These are phyloP conservation scores for Gallinago solitaria DNA, from an alignment of 2,797 vertebrate genomes.

Conservation along the genomic window DNA sequence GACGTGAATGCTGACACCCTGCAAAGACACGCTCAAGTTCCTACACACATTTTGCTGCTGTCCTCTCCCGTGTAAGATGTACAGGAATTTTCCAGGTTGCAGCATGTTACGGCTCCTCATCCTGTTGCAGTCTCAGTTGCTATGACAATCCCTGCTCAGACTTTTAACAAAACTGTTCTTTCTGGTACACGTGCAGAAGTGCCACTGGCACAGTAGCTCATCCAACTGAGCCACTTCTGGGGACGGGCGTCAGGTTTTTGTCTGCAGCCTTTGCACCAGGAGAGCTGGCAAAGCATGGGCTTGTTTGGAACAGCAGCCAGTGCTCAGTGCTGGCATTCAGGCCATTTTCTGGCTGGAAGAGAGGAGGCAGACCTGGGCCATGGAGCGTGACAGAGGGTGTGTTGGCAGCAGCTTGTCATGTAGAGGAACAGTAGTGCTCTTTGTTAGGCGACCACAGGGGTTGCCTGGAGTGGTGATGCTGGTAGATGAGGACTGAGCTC, in stretches of 20 bases:
- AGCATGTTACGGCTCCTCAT: not conserved
- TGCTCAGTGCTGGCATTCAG: not conserved
- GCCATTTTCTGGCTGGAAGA: not conserved
- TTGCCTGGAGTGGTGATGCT: not conserved
- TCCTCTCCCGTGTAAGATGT: not conserved
- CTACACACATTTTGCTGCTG: not conserved
- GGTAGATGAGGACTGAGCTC: not conserved
- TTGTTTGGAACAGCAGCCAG: not conserved
- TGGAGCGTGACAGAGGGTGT: not conserved
- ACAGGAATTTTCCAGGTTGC: not conserved
- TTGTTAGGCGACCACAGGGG: not conserved
- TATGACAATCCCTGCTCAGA: slow-evolving; percentile 10
- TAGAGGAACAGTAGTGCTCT: not conserved
- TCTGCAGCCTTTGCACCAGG: not conserved
- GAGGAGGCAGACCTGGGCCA: not conserved
- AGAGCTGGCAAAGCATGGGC: not conserved
- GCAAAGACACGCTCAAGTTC: not conserved
- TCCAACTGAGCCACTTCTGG: not conserved
- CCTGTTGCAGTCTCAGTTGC: slow-evolving; percentile 18
- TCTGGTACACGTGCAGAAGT: not conserved
- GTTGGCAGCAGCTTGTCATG: slow-evolving; percentile 6
- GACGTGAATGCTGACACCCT: not conserved
- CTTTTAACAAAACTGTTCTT: not conserved
- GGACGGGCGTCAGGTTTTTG: not conserved
- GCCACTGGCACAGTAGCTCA: not conserved